Evolutionary conservation across 64 coral and sea anemone species (phyloP).

Genomic region (Stichodactyla helianthus): DNA sequence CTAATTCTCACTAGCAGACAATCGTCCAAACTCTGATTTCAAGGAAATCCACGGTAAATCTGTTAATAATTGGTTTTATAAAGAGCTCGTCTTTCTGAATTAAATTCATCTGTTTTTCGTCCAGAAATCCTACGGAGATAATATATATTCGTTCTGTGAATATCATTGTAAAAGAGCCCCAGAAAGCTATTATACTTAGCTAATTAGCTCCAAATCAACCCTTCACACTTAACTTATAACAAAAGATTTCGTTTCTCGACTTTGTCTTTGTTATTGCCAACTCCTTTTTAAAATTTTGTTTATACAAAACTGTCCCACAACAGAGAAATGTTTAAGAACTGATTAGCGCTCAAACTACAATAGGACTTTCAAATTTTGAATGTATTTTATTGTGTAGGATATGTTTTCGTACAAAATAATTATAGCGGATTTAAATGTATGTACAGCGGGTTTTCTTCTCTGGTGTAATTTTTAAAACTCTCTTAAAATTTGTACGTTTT

Average conservation of each 20-base stretch:
- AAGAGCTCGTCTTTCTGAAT: background rate
- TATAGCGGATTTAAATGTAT: background rate
- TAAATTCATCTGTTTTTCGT: background rate
- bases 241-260: background rate
- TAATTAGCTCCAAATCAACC: conserved; percentile 8
- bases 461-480: background rate
- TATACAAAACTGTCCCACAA: background rate
- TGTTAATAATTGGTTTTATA: background rate
- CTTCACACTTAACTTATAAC: background rate
- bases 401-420: background rate
- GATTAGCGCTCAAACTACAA: background rate
- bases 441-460: background rate
- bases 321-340: background rate
- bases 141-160: background rate
- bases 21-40: conserved; percentile 6
- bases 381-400: background rate
- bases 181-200: background rate
- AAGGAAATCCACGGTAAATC: conserved; percentile 15
- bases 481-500: background rate
- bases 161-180: background rate
- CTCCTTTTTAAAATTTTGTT: background rate
- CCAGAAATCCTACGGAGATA: background rate
- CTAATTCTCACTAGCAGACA: background rate
- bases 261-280: background rate
- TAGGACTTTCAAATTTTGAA: background rate